Percentiles rank a stretch among this genome's conserved stretches.
These are phyloP conservation scores for Bos taurus DNA, from an alignment of 2,113 vertebrate genomes.

Conservation along the genomic window ARS-UCD2.0 NC_037330.1:86751501-86752000, in stretches of 20 bases:
- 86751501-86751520: background rate
- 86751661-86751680: background rate
- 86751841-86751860: background rate
- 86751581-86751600: background rate
- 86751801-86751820: background rate
- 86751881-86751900: background rate
- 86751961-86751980: background rate
- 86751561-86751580: background rate
- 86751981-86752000: background rate
- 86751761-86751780: background rate
- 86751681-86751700: background rate
- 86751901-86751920: background rate
- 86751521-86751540: background rate
- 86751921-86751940: background rate
- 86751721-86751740: background rate
- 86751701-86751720: background rate
- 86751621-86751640: background rate
- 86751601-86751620: background rate
- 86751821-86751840: background rate
- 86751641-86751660: background rate
- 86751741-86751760: background rate
- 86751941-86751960: background rate
- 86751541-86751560: rapidly evolving
- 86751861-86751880: background rate
- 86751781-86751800: background rate